These are phyloP conservation scores for Picus viridis DNA, from an alignment of 2,797 vertebrate genomes.

Conservation along the genomic window DNA sequence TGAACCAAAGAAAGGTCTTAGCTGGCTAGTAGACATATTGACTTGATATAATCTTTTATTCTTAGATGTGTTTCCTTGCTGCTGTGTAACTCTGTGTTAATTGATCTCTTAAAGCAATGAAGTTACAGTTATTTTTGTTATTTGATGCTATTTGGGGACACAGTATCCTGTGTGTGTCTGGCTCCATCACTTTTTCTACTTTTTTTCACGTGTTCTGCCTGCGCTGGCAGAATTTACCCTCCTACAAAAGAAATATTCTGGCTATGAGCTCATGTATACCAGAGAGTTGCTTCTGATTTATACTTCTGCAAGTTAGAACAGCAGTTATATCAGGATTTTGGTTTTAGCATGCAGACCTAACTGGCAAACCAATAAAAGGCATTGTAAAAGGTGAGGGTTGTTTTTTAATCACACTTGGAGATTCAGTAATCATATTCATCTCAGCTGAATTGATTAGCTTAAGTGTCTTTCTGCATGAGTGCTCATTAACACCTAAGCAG, in stretches of 20 bases:
- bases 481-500: not conserved
- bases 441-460: not conserved
- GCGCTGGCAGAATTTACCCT: not conserved
- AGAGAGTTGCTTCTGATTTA: conserved; percentile 12
- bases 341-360: not conserved
- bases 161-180: not conserved
- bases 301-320: not conserved
- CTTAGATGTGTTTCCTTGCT: conserved; percentile 14
- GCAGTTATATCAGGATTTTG: not conserved
- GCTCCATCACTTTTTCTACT: not conserved
- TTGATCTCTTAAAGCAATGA: not conserved
- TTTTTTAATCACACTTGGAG: not conserved
- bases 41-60: conserved; percentile 6
- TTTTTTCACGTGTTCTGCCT: not conserved
- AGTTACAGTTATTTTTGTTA: conserved; percentile 40
- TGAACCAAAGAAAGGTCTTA: not conserved
- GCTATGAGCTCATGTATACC: not conserved
- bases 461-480: not conserved
- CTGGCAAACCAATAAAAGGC: not conserved
- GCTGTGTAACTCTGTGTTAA: not conserved
- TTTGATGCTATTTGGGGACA: conserved; percentile 9
- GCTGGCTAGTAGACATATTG: not conserved
- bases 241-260: not conserved
- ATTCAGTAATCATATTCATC: not conserved
- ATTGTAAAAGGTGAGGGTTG: not conserved